These are phyloP conservation scores for Progne subis DNA, from an alignment of 2,113 vertebrate genomes.

Conservation along the genomic window DNA sequence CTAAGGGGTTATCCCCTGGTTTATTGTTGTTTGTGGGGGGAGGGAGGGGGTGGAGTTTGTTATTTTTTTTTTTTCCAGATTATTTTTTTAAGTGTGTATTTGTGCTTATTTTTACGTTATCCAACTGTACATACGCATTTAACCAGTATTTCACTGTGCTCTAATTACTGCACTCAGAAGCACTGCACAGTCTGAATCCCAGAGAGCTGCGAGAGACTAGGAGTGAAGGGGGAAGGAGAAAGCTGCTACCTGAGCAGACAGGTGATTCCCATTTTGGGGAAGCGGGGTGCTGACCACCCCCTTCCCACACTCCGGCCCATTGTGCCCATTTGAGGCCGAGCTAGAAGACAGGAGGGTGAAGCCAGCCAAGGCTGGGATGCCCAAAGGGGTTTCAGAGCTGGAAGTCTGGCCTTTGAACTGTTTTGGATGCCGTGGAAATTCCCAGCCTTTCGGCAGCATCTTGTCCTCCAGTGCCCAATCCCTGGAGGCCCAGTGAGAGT, in stretches of 20 bases:
- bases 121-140: constrained; percentile 76
- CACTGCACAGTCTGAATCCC: constrained; percentile 78
- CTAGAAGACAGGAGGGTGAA: not conserved
- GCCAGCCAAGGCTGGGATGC: not conserved
- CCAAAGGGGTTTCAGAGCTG: not conserved
- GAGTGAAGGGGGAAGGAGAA: not conserved
- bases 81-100: constrained; percentile 61
- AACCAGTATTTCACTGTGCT: constrained; percentile 89
- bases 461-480: not conserved
- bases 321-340: not conserved
- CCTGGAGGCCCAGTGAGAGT: not conserved
- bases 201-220: constrained; percentile 29
- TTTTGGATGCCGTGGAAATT: not conserved
- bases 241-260: constrained; percentile 85
- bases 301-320: not conserved
- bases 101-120: constrained; percentile 73
- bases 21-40: not conserved
- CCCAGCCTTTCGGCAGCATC: not conserved
- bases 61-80: not conserved
- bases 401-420: not conserved
- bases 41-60: not conserved
- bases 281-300: not conserved
- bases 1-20: constrained; percentile 22
- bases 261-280: constrained; percentile 67
- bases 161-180: constrained; percentile 85